Base-by-base conservation (phyloP, 1,140 invertebrate species). In the Sminthurides bifidus region DNA sequence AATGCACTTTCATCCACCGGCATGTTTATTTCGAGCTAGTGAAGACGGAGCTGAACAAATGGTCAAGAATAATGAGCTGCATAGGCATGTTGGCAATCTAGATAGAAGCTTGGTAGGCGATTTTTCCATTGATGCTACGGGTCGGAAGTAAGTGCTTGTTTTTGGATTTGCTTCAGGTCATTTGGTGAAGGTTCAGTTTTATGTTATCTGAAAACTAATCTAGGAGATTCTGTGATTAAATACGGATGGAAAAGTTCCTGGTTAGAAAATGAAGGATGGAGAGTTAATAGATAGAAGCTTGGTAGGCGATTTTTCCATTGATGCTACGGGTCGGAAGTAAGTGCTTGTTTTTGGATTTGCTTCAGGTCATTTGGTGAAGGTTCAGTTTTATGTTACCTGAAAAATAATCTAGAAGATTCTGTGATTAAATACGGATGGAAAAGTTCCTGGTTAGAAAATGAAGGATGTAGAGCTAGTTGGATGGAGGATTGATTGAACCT, bases 221-320 rank as follows among this genome's bases (percentile, higher is more conserved):
- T 48, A 73, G 38, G 83, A 75, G 69, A 98, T 87, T 76, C 93
- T 93, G 3, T 98, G 92, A 88, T 71, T 98, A 19, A 92, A 92
- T 68, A 80, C 81, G 5, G 76, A 86, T 38, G 89, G 80, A 58
- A 75, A 98, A 44, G 84, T 78, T 57, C 64, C 88, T 40, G 88
- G 73, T 26, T 79, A 6, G 75, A 82, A 68, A 80, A 81, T 65
- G 83, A 85, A 70, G 82, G 82, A 26, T 82, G 80, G 83, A 80
- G 72, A 70, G 68, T n/a, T n/a, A n/a, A n/a, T n/a, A n/a, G n/a
- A n/a, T n/a, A n/a, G n/a, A n/a, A n/a, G n/a, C n/a, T n/a, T n/a
- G n/a, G n/a, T n/a, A n/a, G n/a, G n/a, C n/a, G n/a, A n/a, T n/a
- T n/a, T n/a, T n/a, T n/a, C n/a, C n/a, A n/a, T n/a, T n/a, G n/a